phyloP scores from a whole-genome alignment of 2,797 vertebrate species.

The Parambassis ranga region DNA sequence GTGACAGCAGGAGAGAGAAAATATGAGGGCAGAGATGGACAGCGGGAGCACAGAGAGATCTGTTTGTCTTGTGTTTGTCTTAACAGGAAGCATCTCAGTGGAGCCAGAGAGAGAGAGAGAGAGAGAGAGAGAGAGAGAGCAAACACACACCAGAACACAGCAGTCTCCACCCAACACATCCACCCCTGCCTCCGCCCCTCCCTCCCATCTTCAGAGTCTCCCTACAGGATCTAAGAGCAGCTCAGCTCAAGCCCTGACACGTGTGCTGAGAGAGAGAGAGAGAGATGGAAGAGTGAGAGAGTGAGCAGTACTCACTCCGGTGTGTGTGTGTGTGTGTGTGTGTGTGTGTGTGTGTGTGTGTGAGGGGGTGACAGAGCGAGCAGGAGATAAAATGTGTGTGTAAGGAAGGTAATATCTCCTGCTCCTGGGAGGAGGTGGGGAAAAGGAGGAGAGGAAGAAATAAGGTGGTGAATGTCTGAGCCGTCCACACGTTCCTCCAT shows the following conservation, averaged over 20 bases:
- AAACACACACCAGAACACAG: constrained; percentile 53
- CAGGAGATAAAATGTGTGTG: constrained; percentile 51
- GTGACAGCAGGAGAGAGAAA: not conserved
- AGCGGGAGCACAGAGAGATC: constrained; percentile 36
- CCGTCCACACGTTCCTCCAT: constrained; percentile 1
- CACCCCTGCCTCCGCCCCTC: not conserved
- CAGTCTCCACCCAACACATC: constrained; percentile 13
- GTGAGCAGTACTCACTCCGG: constrained; percentile 31
- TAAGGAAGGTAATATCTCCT: constrained; percentile 67
- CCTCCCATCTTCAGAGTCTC: constrained; percentile 59
- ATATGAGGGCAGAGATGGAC: constrained; percentile 10
- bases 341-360: not conserved
- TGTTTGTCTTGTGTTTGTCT: constrained; percentile 69
- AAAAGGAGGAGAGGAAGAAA: constrained; percentile 36
- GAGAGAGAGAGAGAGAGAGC: constrained; percentile 7
- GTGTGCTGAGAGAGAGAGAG: constrained; percentile 56
- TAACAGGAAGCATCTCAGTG: constrained; percentile 61
- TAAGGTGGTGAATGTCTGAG: constrained; percentile 13
- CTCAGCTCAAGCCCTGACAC: constrained; percentile 79
- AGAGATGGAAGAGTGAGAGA: constrained; percentile 31
- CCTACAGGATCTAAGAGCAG: constrained; percentile 75
- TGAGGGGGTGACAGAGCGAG: constrained; percentile 14
- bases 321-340: constrained; percentile 24
- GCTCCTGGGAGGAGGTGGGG: constrained; percentile 61
- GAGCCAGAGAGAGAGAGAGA: too few relatives aligned